Conservation (phyloP, 2,113 vertebrate genomes). For the Nerophis lumbriciformis region DNA sequence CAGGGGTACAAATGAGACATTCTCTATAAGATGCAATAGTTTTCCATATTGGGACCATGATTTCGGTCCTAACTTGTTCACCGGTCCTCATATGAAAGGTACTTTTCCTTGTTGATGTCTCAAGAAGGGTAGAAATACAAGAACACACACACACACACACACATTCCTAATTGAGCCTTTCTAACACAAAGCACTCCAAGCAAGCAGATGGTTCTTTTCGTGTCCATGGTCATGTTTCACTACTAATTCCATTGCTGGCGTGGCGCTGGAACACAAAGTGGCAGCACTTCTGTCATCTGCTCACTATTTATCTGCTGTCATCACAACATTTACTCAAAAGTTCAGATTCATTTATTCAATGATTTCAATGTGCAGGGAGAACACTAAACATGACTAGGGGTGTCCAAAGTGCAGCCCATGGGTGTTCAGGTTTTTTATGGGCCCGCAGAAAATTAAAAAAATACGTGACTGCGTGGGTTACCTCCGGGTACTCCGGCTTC, state of each 20-base stretch:
- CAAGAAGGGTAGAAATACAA: too few species aligned
- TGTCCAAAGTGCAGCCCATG: too few species aligned
- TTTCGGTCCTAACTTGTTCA: too few species aligned
- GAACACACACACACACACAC: constrained; percentile 3
- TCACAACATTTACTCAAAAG: neutral
- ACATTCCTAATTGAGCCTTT: constrained; percentile 11
- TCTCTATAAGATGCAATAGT: too few species aligned
- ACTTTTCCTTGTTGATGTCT: too few species aligned
- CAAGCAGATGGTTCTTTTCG: constrained; percentile 45
- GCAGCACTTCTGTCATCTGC: constrained; percentile 23
- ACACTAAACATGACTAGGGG: neutral
- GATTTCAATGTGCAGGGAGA: constrained; percentile 50
- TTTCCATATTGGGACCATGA: too few species aligned
- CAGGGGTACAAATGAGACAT: too few species aligned
- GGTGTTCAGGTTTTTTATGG: too few species aligned
- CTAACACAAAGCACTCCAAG: constrained; percentile 13
- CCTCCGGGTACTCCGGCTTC: too few species aligned
- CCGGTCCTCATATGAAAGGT: too few species aligned
- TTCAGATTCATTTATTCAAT: constrained; percentile 35
- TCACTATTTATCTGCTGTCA: constrained; percentile 7
- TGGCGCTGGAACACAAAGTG: constrained; percentile 4
- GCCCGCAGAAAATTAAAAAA: too few species aligned
- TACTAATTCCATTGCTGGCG: constrained; percentile 18
- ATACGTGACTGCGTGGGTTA: too few species aligned
- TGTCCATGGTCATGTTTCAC: constrained; percentile 27